Evolutionary conservation across 2,888 invertebrate genomes (phyloP), one percentile per base, ranked within the genome.

Genomic region (Lasioglossum villosulum): DNA sequence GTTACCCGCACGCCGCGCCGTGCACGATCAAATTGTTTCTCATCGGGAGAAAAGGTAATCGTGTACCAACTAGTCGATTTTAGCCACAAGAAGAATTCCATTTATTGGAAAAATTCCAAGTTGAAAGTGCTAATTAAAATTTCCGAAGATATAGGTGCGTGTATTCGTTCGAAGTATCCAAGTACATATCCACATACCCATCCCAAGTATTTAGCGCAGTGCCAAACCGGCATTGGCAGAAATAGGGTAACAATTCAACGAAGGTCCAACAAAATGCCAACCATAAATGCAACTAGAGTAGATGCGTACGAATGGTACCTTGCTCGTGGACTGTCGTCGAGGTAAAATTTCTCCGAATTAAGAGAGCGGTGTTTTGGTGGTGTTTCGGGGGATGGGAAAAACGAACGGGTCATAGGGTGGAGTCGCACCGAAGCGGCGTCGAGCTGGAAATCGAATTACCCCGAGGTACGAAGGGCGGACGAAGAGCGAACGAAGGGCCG

Each of bases 391-490:
- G 66, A 34, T 10, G 34, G 23, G 8, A 19, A 66, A 19, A 66
- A 8, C 2, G 66, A 19, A 34, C 19, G 66, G 34, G 37, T 23
- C 4, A 23, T n/a, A 68, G 10, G 10, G 19, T 8, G 19, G 4
- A 23, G 37, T 19, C 37, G 37, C 4, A 23, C 4, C 23, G 37
- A 23, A 10, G 66, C 19, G 1, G 66, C 19, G 66, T 19, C 23
- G 23, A 37, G 75, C 70, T 63, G 66, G 48, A 77, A 89, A 89
- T 88, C 86, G 84, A 88, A 89, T 89, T 89, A 86, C 79, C 74
- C 71, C n/a, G 12, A 42, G 59, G 52, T 10, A 52, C 52, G 52
- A 52, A 52, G 52, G 10, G 52, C 30, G 30, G 63, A 30, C 27
- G 30, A 63, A 30, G 52, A n/a, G 52, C 6, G 72, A 75, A 66